Conservation (phyloP, 1,140 invertebrate species). For the Drosophila carrolli region DNA sequence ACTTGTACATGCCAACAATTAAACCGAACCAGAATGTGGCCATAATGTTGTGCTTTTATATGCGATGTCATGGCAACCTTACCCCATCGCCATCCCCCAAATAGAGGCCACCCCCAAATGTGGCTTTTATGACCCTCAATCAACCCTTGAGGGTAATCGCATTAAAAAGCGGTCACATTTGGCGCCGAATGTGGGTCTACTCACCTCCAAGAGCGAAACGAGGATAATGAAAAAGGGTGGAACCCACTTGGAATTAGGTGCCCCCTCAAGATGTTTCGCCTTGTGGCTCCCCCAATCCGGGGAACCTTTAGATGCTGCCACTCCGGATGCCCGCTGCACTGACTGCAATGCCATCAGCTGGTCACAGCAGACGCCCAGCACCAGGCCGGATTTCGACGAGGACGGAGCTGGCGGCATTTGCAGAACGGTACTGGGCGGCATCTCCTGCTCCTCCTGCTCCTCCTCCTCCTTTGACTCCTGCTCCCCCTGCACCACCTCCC, state of each 20-base stretch:
- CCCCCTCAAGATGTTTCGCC: constrained; percentile 14
- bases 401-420: constrained; percentile 61
- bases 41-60: constrained; percentile 57
- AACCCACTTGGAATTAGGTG: constrained; percentile 86
- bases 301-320: constrained; percentile 9
- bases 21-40: constrained; percentile 46
- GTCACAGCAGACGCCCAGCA: constrained; percentile 74
- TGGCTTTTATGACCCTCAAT: constrained; percentile 57
- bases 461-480: background rate
- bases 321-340: constrained; percentile 21
- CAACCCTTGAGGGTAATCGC: constrained; percentile 66
- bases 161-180: constrained; percentile 56
- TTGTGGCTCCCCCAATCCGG: constrained; percentile 19
- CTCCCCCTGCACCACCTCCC: no score
- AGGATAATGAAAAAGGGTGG: constrained; percentile 95
- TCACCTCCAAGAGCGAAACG: constrained; percentile 94
- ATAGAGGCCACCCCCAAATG: constrained; percentile 7
- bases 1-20: constrained; percentile 48
- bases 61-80: constrained; percentile 67
- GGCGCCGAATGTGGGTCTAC: constrained; percentile 63
- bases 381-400: constrained; percentile 58
- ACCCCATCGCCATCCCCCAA: background rate
- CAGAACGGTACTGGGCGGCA: constrained; percentile 58
- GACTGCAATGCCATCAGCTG: constrained; percentile 66
- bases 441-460: constrained; percentile 43